Conservation (phyloP, 2,888 invertebrate genomes). For the Drosophila acutilabella region DNA sequence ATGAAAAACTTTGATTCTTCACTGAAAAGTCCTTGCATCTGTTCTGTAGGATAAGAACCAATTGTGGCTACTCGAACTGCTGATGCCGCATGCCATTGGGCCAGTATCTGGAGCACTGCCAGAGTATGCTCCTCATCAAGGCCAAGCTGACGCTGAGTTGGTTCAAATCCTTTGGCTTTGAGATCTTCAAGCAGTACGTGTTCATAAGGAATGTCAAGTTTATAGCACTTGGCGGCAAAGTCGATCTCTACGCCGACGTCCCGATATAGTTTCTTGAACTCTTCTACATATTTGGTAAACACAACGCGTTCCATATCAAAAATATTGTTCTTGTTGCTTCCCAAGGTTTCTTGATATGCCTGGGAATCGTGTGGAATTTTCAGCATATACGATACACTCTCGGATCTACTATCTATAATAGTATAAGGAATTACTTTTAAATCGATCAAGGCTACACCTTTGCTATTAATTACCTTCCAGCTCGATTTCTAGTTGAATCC, state of each 20-base stretch:
- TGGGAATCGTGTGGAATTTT: constrained; percentile 38
- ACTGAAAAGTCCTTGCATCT: constrained; percentile 32
- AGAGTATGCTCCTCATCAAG: constrained; percentile 74
- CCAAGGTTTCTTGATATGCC: constrained; percentile 38
- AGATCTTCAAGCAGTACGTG: constrained; percentile 76
- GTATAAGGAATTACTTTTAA: not conserved
- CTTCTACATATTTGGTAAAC: constrained; percentile 59
- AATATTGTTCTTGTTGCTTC: constrained; percentile 33
- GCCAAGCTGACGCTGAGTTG: constrained; percentile 68
- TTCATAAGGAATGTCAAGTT: constrained; percentile 34
- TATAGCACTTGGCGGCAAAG: constrained; percentile 55
- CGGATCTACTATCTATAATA: constrained; percentile 24
- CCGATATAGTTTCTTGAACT: constrained; percentile 59
- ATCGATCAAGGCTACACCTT: not conserved
- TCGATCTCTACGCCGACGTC: constrained; percentile 49
- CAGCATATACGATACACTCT: constrained; percentile 45
- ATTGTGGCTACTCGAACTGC: constrained; percentile 63
- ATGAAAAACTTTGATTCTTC: constrained; percentile 33
- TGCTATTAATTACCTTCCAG: constrained; percentile 50
- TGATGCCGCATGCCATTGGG: constrained; percentile 82
- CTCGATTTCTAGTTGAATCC: constrained; percentile 69
- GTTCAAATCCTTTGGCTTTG: constrained; percentile 64
- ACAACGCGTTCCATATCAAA: constrained; percentile 67
- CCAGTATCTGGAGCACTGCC: constrained; percentile 74
- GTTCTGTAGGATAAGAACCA: constrained; percentile 53